Base-by-base conservation (phyloP, 35 echinoderm and acorn worm species). In the Diadema setosum region DNA sequence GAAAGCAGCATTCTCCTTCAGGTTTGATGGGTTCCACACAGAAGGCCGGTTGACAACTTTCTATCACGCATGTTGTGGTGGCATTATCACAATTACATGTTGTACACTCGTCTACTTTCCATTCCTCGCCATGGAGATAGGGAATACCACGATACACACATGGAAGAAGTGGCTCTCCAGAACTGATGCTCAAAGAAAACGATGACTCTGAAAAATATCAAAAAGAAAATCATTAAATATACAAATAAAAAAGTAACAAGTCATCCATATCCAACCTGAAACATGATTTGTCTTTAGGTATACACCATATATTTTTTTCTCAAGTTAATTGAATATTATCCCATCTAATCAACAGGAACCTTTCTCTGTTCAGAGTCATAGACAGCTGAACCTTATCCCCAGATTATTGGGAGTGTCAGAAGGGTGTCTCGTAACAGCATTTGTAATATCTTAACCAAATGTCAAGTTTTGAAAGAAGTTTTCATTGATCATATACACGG, bases 41-140 rank as follows among this genome's bases (percentile, higher is more conserved):
- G 20, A 80, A 58, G 29, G 87, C 63, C 16, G 63, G 67, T 37
- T 78, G 80, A 70, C 95, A 98, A 43, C 87, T 94, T 42, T 78
- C 80, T 15, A 87, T 98, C n/a, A 83, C 81, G 48, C 95, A 98
- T 20, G 65, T 91, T 39, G 92, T 91, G 29, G 91, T 98, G 31
- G 87, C 83, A 65, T 94, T 94, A n/a, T 85, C 34, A 46, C 95
- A 98, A 61, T 12, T 45, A 60, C 95, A 98, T 5, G 45, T 85
- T 58, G 88, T 89, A 81, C 95, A 98, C 61, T 91, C 84, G 64
- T 98, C 75, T 23, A 78, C 58, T 39, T 84, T 65, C 91, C 88
- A 98, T 24, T 36, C 23, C 21, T 90, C 65, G 2, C 55, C 84
- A 46, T 98, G 87, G 5, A 59, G 41, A 63, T 98, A 88, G 2